These are phyloP conservation scores for Dasysyrphus tricinctus DNA, from an alignment of 2,888 invertebrate species.

Conservation along the genomic window DNA sequence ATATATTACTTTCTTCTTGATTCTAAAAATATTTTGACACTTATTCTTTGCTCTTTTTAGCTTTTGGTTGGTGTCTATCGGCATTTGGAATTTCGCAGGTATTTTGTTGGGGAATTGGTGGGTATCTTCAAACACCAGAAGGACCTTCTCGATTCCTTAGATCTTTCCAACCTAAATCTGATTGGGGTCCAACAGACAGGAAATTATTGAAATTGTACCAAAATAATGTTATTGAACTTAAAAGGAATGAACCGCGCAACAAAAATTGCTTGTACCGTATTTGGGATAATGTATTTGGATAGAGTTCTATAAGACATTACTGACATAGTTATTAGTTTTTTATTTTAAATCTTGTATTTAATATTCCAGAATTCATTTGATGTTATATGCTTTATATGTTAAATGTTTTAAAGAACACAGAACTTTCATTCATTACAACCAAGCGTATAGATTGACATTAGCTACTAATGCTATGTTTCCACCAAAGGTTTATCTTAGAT, in stretches of 20 bases:
- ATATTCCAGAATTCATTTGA: too few relatives aligned
- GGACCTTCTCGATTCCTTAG: slow-evolving; percentile 78
- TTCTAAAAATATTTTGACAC: neutral
- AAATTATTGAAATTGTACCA: slow-evolving; percentile 84
- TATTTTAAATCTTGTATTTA: too few relatives aligned
- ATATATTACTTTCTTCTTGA: slow-evolving; percentile 12
- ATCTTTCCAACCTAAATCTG: slow-evolving; percentile 80
- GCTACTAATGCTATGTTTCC: too few relatives aligned
- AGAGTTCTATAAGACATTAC: neutral
- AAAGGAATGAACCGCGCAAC: slow-evolving; percentile 77
- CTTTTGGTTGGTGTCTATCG: slow-evolving; percentile 84
- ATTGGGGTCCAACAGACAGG: slow-evolving; percentile 82
- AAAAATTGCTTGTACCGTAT: slow-evolving; percentile 79
- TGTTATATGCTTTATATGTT: too few relatives aligned
- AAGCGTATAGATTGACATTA: too few relatives aligned
- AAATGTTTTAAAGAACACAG: too few relatives aligned
- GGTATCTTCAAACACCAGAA: slow-evolving; percentile 77
- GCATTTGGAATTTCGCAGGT: slow-evolving; percentile 85
- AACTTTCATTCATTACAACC: too few relatives aligned
- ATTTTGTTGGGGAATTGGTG: slow-evolving; percentile 81
- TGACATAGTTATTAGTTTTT: too few relatives aligned
- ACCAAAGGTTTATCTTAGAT: too few relatives aligned
- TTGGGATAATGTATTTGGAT: slow-evolving; percentile 82
- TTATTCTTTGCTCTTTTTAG: slow-evolving; percentile 71
- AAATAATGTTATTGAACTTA: slow-evolving; percentile 77